These are phyloP conservation scores for Ceratosolen solmsi DNA, from an alignment of 1,140 invertebrate species.

Conservation along the genomic window DNA sequence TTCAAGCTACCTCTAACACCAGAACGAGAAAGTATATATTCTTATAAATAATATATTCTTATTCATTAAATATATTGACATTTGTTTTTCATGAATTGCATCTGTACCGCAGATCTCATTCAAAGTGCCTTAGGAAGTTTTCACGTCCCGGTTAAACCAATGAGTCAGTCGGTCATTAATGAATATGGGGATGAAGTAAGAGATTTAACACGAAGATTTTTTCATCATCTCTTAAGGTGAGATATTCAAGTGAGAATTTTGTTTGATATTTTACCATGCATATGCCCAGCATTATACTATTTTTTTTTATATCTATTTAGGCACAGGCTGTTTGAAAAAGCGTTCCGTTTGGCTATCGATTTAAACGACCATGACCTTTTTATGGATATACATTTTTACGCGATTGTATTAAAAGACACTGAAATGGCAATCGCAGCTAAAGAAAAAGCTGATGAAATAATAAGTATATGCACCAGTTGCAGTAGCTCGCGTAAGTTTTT, in stretches of 20 bases:
- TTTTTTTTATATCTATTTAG: constrained; percentile 69
- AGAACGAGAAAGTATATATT: constrained; percentile 76
- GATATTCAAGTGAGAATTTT: constrained; percentile 8
- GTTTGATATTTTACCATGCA: background rate
- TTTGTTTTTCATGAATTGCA: constrained; percentile 28
- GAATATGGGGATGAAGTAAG: constrained; percentile 83
- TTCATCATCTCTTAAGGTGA: constrained; percentile 84
- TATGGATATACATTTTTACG: constrained; percentile 88
- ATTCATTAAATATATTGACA: background rate
- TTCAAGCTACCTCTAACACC: constrained; percentile 79
- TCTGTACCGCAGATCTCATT: constrained; percentile 73
- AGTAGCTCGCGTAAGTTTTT: constrained; percentile 71
- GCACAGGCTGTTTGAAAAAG: constrained; percentile 87
- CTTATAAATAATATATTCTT: background rate
- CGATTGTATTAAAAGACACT: constrained; percentile 78
- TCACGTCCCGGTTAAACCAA: constrained; percentile 77
- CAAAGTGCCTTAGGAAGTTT: constrained; percentile 83
- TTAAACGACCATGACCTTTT: constrained; percentile 87
- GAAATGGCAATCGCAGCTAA: constrained; percentile 84
- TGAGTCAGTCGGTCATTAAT: constrained; percentile 80
- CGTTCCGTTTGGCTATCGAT: constrained; percentile 89
- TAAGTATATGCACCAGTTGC: constrained; percentile 76
- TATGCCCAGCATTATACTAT: background rate
- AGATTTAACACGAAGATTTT: constrained; percentile 84
- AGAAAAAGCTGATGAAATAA: constrained; percentile 80